Percentiles rank a stretch among this genome's conserved stretches.
Conservation (phyloP, 2,888 invertebrate genomes). For the Tanytarsus gracilentus region DNA sequence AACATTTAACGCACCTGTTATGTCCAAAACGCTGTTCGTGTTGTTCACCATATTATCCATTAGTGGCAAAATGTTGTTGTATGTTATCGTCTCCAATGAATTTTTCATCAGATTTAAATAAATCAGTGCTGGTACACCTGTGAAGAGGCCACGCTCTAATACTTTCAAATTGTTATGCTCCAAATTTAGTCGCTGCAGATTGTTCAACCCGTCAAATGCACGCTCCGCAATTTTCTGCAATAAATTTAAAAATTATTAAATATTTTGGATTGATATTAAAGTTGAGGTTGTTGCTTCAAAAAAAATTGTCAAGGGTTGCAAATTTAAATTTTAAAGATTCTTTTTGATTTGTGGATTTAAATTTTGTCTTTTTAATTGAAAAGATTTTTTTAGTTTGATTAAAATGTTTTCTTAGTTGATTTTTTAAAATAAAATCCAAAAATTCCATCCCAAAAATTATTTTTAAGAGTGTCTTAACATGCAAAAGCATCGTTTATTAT, state of each 20-base stretch:
- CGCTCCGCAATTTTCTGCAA: constrained; percentile 60
- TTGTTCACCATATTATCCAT: constrained; percentile 66
- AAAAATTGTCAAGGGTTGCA: too few relatives aligned
- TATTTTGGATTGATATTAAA: too few relatives aligned
- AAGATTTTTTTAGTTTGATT: too few relatives aligned
- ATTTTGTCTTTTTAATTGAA: too few relatives aligned
- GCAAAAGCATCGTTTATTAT: too few relatives aligned
- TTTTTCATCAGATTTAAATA: constrained; percentile 71
- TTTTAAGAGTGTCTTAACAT: too few relatives aligned
- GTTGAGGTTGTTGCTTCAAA: too few relatives aligned
- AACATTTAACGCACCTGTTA: constrained; percentile 22
- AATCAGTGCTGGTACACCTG: constrained; percentile 61
- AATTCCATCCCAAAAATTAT: too few relatives aligned
- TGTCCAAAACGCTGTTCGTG: constrained; percentile 44
- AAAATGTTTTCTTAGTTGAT: too few relatives aligned
- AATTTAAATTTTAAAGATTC: too few relatives aligned
- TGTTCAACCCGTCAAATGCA: constrained; percentile 66
- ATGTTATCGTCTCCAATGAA: constrained; percentile 64
- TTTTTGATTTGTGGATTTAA: too few relatives aligned
- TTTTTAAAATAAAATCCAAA: too few relatives aligned
- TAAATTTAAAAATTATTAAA: constrained; percentile 23
- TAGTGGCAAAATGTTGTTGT: constrained; percentile 67
- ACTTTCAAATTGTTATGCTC: constrained; percentile 66
- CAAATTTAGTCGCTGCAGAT: constrained; percentile 60
- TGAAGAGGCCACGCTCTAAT: constrained; percentile 61